These are phyloP conservation scores for Drosophila rufa DNA, from an alignment of 1,140 invertebrate genomes.

Conservation along the genomic window DNA sequence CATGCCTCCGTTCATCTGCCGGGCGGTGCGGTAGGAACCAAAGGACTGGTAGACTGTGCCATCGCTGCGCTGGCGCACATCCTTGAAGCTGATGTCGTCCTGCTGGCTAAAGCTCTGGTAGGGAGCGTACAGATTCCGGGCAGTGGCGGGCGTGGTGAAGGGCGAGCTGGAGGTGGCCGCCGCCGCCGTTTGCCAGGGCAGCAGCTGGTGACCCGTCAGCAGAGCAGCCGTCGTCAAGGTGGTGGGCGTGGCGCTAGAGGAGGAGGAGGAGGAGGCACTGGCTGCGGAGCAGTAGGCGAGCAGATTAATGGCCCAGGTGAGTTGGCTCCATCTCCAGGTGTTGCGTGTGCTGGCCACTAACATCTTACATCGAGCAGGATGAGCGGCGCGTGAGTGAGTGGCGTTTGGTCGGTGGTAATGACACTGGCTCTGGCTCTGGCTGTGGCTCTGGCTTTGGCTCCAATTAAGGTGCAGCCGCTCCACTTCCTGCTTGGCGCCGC, in stretches of 20 bases:
- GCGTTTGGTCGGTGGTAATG: constrained; percentile 61
- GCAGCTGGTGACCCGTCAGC: constrained; percentile 63
- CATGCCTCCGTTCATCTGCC: constrained; percentile 21
- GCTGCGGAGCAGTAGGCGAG: constrained; percentile 53
- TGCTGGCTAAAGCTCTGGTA: constrained; percentile 76
- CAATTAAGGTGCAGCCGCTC: constrained; percentile 76
- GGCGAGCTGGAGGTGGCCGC: constrained; percentile 15
- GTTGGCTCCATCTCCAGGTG: constrained; percentile 67
- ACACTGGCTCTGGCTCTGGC: constrained; percentile 47
- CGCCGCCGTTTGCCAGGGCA: constrained; percentile 61
- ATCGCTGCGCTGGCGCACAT: constrained; percentile 66
- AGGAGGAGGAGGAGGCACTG: constrained; percentile 13
- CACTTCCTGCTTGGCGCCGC: constrained; percentile 70
- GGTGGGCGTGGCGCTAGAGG: constrained; percentile 34
- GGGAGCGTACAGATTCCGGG: constrained; percentile 80
- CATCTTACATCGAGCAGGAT: constrained; percentile 84
- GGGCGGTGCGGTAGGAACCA: constrained; percentile 75
- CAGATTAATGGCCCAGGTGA: constrained; percentile 53
- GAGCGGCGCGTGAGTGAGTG: constrained; percentile 42
- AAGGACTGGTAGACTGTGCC: constrained; percentile 75
- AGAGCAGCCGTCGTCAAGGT: constrained; percentile 54
- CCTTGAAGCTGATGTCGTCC: constrained; percentile 74
- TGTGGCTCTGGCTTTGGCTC: constrained; percentile 56
- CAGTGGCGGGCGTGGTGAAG: constrained; percentile 45
- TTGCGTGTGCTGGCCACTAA: constrained; percentile 69